A percentile compares a stretch with the other conserved stretches of the same genome.
Evolutionary conservation across 2,113 vertebrate species (phyloP).

Genomic region (Chloroceryle aenea): DNA sequence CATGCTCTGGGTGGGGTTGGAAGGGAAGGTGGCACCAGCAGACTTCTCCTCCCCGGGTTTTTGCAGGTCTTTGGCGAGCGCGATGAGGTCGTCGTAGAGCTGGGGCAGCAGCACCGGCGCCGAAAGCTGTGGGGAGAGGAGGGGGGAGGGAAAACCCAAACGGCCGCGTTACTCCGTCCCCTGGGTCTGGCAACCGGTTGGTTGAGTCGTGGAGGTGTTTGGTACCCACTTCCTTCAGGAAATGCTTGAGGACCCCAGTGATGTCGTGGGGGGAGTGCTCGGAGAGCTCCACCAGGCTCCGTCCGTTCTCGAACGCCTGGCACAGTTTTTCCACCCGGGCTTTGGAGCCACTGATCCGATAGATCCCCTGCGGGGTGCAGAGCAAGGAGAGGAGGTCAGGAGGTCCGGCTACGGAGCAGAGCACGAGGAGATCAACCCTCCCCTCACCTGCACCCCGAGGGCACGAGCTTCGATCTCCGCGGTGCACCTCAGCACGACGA

Average conservation of each 20-base stretch:
- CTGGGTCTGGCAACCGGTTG: too few species aligned
- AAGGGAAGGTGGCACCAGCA: background rate
- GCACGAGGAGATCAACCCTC: fast-evolving
- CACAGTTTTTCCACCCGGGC: slow-evolving; percentile 89
- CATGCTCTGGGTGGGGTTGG: slow-evolving; percentile 65
- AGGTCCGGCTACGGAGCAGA: background rate
- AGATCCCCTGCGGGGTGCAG: slow-evolving; percentile 82
- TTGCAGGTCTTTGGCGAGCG: slow-evolving; percentile 83
- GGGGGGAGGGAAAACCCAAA: background rate
- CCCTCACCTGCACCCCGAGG: slow-evolving; percentile 84
- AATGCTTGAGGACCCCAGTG: slow-evolving; percentile 89
- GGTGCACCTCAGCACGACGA: slow-evolving; percentile 86
- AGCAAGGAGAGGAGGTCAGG: background rate
- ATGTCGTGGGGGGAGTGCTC: slow-evolving; percentile 91
- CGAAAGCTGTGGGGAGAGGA: slow-evolving; percentile 80
- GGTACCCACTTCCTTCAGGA: slow-evolving; percentile 88
- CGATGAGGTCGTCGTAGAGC: slow-evolving; percentile 85
- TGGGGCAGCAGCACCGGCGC: slow-evolving; percentile 86
- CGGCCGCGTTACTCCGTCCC: too few species aligned
- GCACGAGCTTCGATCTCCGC: slow-evolving; percentile 89
- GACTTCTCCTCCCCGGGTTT: background rate
- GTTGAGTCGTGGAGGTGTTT: too few species aligned
- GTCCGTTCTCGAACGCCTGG: slow-evolving; percentile 88
- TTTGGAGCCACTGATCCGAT: slow-evolving; percentile 90
- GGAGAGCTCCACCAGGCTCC: slow-evolving; percentile 86